Conservation (phyloP, 2,888 invertebrate genomes). For the Drosophila glabriapex region DNA sequence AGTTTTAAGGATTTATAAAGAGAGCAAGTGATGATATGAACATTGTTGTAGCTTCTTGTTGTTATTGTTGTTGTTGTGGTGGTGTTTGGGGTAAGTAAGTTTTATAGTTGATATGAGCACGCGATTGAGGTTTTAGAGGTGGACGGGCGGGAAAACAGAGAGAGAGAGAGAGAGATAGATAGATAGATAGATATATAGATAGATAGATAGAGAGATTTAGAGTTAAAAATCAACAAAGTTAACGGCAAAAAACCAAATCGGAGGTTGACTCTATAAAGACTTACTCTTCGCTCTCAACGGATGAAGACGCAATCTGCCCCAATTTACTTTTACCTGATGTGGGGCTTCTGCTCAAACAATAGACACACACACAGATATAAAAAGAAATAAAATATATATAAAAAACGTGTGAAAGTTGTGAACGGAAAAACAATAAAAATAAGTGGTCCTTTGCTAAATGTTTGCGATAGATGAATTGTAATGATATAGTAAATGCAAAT, state of each 20-base stretch:
- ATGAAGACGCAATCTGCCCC: slow-evolving; percentile 83
- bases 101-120: slow-evolving; percentile 44
- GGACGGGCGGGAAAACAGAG: slow-evolving; percentile 26
- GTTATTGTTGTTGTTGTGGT: slow-evolving; percentile 7
- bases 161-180: slow-evolving; percentile 41
- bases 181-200: slow-evolving; percentile 36
- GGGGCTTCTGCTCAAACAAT: slow-evolving; percentile 82
- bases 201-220: slow-evolving; percentile 47
- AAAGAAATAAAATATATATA: slow-evolving; percentile 66
- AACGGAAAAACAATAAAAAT: slow-evolving; percentile 35
- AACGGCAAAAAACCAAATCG: slow-evolving; percentile 67
- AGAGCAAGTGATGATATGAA: slow-evolving; percentile 32
- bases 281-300: slow-evolving; percentile 84
- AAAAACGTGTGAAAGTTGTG: slow-evolving; percentile 50
- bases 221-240: slow-evolving; percentile 74
- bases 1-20: slow-evolving; percentile 12
- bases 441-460: slow-evolving; percentile 39
- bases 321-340: slow-evolving; percentile 83
- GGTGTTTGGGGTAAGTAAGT: slow-evolving; percentile 24
- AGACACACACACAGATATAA: slow-evolving; percentile 67
- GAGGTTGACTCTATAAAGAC: slow-evolving; percentile 72
- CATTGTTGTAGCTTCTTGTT: slow-evolving; percentile 9
- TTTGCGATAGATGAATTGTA: slow-evolving; percentile 27
- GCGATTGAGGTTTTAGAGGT: slow-evolving; percentile 34
- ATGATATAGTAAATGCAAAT: slow-evolving; percentile 23